Base-by-base conservation (phyloP, 2,888 invertebrate genomes). In the Liodrosophila aerea region DNA sequence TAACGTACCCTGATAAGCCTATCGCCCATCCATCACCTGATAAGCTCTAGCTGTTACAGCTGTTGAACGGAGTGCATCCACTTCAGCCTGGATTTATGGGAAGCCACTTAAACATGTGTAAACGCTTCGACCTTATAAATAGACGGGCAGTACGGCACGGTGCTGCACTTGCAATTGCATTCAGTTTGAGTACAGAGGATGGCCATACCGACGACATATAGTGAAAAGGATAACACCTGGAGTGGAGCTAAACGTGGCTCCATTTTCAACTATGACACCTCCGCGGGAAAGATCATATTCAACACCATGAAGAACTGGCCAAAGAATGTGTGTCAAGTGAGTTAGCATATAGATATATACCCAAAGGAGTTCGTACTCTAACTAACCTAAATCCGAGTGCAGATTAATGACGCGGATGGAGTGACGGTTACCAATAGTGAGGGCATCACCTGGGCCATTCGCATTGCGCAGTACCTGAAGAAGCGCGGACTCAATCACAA, bases 361-460 rank as follows among this genome's bases (percentile, higher is more conserved):
- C 12, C 33, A 30, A 7, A 2, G 13, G 9, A n/a, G n/a, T 1
- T 0, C 4, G 11, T 2, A 43, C n/a, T 12, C 29, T 7, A 27
- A 15, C 22, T 29, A 1, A 15, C 0, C 1, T 13, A 29, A 13
- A 7, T 22, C 34, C 22, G 27, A 22, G 4, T 33, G 1, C 15
- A 87, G 87, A 80, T 87, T 5, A 78, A 74, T 15, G 87, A 78
- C 34, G 41, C 66, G 4, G 85, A 80, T 50, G 86, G 84, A 0
- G 66, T 75, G 2, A 2, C 62, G 1, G 69, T 87, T 2, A 88
- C 87, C 1, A 80, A 72, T 39, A 53, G 51, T 7, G 63, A 87
- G 41, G 81, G 75, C 4, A 61, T 78, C 7, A 73, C 70, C 1
- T 69, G 85, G 73, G 83, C 80, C 39, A 72, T 87, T 15, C 80